Evolutionary conservation across 2,888 invertebrate species (phyloP), one percentile per base, ranked within the genome.

Genomic region (Drosophila setosimentum): DNA sequence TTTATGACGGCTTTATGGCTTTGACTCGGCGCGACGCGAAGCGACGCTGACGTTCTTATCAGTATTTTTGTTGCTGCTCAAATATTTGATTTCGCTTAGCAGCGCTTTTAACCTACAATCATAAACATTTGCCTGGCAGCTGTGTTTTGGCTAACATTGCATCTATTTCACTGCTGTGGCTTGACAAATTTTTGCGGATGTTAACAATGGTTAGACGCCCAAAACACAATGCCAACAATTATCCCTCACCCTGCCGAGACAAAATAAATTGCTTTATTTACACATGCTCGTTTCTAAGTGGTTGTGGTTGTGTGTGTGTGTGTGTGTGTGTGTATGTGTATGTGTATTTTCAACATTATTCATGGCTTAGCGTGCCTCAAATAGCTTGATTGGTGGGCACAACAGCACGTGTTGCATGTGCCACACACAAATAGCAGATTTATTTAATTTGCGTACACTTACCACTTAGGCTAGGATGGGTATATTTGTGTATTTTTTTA

Each of bases 331-430:
- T 27, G 37, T n/a, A 16, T 35, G 40, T 35, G n/a, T 11, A 11
- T 2, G 32, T 59, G 55, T 42, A 13, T 33, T 62, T 24, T 37
- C 10, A 40, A 64, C 67, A 82, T 82, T 76, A 80, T 66, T 68
- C 81, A 76, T 68, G 65, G 54, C 42, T 54, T 59, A 48, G 57
- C 33, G 29, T 54, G 69, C 30, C 51, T 24, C 21, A 51, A 33
- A 60, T 54, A 33, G 42, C 50, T 66, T 24, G 50, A 48, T 70
- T 49, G 49, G 53, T 58, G 13, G 53, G 27, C 51, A n/a, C 60
- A 61, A 45, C 51, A 73, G 61, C 75, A 82, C 73, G 73, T 82
- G 83, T 78, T 82, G 73, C 80, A 63, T 80, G 64, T 68, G 40
- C 50, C 63, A 78, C 67, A 51, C 53, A 64, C 55, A 65, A 63